Base-by-base conservation (phyloP, 2,888 invertebrate species). In the Plagiodera versicolora region DNA sequence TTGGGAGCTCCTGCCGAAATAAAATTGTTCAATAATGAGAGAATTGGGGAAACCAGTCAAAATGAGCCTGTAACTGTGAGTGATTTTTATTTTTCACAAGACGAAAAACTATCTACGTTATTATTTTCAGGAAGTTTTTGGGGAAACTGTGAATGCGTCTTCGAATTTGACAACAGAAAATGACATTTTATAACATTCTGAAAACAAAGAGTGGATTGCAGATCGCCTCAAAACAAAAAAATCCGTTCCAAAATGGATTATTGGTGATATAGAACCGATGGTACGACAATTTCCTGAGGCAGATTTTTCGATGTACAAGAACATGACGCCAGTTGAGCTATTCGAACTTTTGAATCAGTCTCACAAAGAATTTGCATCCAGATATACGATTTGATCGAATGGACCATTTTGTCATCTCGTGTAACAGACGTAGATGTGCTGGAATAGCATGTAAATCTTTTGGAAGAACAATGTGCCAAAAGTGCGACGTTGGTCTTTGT, bases 381-480 rank as follows among this genome's bases (percentile, higher is more conserved):
- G 51, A 1, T 20, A 17, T 58, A 20, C 16, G 54, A 48, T 59
- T 54, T 19, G 53, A 53, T 48, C 11, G 48, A 17, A 54, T 48
- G 48, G 48, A 59, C 28, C 48, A 59, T 49, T 59, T 49, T 49
- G 39, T 59, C 18, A 19, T 54, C 28, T 59, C 54, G 35, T 59
- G 52, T 54, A 59, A 58, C 32, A 11, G 58, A 58, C 52, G 58
- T 1, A 51, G 58, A 58, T 58, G 58, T 58, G 57, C 51, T 51
- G 51, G 18, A 14, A 17, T 52, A 50, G 50, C 30, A 50, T 57
- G 57, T 16, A 58, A 46, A 17, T 54, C 45, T 0, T 54, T 54
- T 54, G 54, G 54, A 24, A 54, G 56, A 56, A 53, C 32, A 35
- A 58, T 58, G 47, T 58, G 57, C 28, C 2, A 50, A 51, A 51